phyloP scores from a whole-genome alignment of 92 coral and sea anemone genomes.

The Ricordea florida region DNA sequence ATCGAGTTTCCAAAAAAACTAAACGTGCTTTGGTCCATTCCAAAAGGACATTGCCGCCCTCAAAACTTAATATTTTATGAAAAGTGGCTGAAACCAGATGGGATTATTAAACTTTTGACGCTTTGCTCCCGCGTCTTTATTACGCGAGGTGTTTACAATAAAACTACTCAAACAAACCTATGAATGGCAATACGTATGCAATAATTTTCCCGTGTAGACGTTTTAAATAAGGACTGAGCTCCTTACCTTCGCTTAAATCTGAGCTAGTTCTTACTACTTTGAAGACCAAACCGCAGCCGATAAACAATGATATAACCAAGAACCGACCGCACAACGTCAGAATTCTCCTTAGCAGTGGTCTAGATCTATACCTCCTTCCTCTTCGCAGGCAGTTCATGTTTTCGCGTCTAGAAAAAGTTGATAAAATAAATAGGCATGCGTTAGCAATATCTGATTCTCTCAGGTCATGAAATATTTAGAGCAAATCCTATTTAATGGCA shows the following conservation, averaged over 20 bases:
- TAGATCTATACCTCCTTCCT: conserved; percentile 54
- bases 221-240: background rate
- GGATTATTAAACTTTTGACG: background rate
- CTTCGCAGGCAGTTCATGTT: conserved; percentile 63
- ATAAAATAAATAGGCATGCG: conserved; percentile 17
- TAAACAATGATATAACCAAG: conserved; percentile 72
- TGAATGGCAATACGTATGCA: background rate
- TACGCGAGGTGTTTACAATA: background rate
- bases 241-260: conserved; percentile 70
- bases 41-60: conserved; percentile 18
- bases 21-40: background rate
- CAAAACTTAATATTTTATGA: conserved; percentile 37
- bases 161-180: background rate
- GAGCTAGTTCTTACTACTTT: conserved; percentile 67
- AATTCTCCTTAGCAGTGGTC: conserved; percentile 57
- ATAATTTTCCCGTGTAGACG: background rate
- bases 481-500: conserved; percentile 14
- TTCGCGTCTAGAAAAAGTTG: conserved; percentile 13
- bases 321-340: conserved; percentile 66
- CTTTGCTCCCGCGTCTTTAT: background rate
- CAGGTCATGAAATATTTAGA: conserved; percentile 34
- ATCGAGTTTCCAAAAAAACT: background rate
- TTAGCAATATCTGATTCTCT: conserved; percentile 21
- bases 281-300: conserved; percentile 80
- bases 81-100: conserved; percentile 27